Conservation (phyloP, 2,888 invertebrate genomes). For the Ferrisia virgata region DNA sequence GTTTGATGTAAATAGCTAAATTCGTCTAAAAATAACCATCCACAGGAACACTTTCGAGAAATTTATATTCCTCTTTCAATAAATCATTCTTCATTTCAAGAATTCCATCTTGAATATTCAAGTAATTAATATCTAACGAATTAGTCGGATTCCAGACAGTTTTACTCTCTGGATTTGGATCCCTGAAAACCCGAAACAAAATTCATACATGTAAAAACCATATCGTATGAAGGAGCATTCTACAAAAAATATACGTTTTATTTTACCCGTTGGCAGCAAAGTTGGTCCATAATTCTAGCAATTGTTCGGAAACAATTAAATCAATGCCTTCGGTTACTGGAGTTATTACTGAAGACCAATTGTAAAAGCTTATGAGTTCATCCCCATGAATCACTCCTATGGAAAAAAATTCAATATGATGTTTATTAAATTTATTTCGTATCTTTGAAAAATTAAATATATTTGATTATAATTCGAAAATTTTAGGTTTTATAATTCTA, state of each 20-base stretch:
- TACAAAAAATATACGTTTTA: not conserved
- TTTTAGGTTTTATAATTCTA: too few relatives aligned
- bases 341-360: conserved; percentile 25
- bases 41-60: not conserved
- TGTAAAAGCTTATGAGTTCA: conserved; percentile 46
- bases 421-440: not conserved
- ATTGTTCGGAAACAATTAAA: conserved; percentile 33
- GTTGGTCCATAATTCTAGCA: conserved; percentile 41
- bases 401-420: too few relatives aligned
- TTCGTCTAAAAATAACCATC: not conserved
- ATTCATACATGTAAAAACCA: too few relatives aligned
- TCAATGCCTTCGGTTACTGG: conserved; percentile 34
- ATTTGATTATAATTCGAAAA: not conserved
- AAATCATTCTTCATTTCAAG: not conserved
- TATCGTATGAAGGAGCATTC: too few relatives aligned
- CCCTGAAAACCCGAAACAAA: too few relatives aligned
- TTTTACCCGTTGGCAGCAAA: conserved; percentile 31
- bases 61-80: not conserved
- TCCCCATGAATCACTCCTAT: conserved; percentile 46
- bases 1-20: too few relatives aligned
- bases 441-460: not conserved
- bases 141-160: not conserved
- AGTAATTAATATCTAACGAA: not conserved
- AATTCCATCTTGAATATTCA: not conserved
- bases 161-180: not conserved